Evolutionary conservation across 1,140 invertebrate genomes (phyloP).

Genomic region (Dermatophagoides farinae): DNA sequence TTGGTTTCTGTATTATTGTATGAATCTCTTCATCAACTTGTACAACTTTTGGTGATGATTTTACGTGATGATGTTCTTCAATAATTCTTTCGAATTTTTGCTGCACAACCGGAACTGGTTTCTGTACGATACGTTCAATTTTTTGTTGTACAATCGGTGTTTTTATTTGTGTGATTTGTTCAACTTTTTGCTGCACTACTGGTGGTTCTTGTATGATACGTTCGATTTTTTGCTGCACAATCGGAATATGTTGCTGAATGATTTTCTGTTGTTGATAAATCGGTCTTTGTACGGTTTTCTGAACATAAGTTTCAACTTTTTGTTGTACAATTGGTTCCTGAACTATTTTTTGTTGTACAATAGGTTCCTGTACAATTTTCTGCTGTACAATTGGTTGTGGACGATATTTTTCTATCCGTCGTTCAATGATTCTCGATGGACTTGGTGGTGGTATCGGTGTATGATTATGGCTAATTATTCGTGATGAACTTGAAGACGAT

Average conservation of each 20-base stretch:
- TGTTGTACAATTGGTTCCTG: too few relatives aligned
- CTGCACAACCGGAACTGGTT: not conserved
- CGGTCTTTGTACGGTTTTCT: too few relatives aligned
- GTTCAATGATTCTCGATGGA: too few relatives aligned
- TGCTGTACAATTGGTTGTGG: too few relatives aligned
- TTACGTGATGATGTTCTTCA: not conserved
- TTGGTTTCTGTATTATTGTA: slow-evolving; percentile 1
- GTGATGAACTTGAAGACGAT: too few relatives aligned
- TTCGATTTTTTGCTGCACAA: not conserved
- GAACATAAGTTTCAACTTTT: too few relatives aligned
- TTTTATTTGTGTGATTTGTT: not conserved
- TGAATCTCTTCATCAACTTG: not conserved
- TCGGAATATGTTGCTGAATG: not conserved
- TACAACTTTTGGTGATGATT: not conserved
- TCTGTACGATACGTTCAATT: not conserved
- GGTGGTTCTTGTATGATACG: not conserved
- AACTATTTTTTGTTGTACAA: too few relatives aligned
- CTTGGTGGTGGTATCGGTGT: too few relatives aligned
- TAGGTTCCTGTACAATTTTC: too few relatives aligned
- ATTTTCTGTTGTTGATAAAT: too few relatives aligned
- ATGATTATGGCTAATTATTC: too few relatives aligned
- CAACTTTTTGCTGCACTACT: not conserved
- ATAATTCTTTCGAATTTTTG: not conserved
- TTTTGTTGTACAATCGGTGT: not conserved
- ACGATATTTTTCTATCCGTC: too few relatives aligned